phyloP scores from a whole-genome alignment of 1,140 invertebrate species.

The Geopemphigus sp. region DNA sequence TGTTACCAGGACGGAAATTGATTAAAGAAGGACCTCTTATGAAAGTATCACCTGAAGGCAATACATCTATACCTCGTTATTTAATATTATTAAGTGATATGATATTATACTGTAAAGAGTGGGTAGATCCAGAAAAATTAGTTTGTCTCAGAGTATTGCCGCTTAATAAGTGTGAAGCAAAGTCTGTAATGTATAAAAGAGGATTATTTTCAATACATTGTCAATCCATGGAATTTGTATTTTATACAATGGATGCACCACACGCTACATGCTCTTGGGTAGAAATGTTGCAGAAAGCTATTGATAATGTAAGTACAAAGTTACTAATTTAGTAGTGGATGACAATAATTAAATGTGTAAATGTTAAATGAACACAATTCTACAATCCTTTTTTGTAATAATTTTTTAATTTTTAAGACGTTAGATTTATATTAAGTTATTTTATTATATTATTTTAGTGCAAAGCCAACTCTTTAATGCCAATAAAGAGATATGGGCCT shows the following conservation, averaged over 20 bases:
- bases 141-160: conserved; percentile 63
- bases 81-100: conserved; percentile 62
- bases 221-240: conserved; percentile 61
- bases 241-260: conserved; percentile 60
- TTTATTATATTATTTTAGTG: conserved; percentile 2
- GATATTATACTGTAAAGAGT: conserved; percentile 64
- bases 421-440: too few relatives aligned
- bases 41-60: conserved; percentile 59
- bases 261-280: conserved; percentile 62
- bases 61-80: conserved; percentile 55
- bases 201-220: conserved; percentile 62
- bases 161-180: conserved; percentile 63
- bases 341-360: too few relatives aligned
- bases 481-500: conserved; percentile 38
- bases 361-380: too few relatives aligned
- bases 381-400: too few relatives aligned
- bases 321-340: not conserved
- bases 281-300: conserved; percentile 59
- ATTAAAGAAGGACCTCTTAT: conserved; percentile 69
- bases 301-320: conserved; percentile 57
- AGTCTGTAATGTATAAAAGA: conserved; percentile 59
- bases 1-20: conserved; percentile 67
- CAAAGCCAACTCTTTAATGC: conserved; percentile 48
- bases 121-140: conserved; percentile 54
- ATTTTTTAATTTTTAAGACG: too few relatives aligned